Base-by-base conservation (phyloP, 2,113 vertebrate species). In the Triplophysa siluroides region DNA sequence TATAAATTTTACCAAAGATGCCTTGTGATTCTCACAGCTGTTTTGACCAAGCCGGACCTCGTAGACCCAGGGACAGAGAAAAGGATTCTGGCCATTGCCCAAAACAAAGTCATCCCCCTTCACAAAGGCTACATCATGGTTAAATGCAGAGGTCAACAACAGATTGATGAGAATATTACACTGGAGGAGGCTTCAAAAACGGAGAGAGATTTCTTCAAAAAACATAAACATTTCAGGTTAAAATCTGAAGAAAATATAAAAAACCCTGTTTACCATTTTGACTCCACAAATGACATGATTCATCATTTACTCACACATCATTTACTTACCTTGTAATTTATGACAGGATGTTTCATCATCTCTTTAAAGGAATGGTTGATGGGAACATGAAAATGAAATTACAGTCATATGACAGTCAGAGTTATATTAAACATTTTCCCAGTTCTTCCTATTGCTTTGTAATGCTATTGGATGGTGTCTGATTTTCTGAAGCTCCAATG, bases 1-100 rank as follows among this genome's bases (percentile, higher is more conserved):
- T 29, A 29, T 54, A 14, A 38, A 4, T 18, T 43, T 4, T 23
- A 61, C 11, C 18, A 47, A 41, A 21, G 13, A 16, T 8, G 13
- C 26, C 26, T 58, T 45, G 50, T 66, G 23, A 12, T 70, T 41
- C 19, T 38, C 8, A 62, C 61, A 96, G 95, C 93, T 1, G 90
- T 96, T 83, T 86, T 96, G 80, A 95, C 94, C 0, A 95, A 96
- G 84, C 94, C 95, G 0, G 93, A 95, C 82, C 88, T 95, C 52
- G 71, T 95, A 54, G 94, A 95, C 83, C 91, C 0, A 78, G 94
- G 94, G 18, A 91, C 93, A 0, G 93, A 96, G 9, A 76, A 81
- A 0, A 21, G 83, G 2, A 14, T 94, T 0, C 0, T 95, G 0
- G 88, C 88, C 0, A 83, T 95, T 52, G 52, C 91, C 0, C 62